phyloP scores from a whole-genome alignment of 1,140 invertebrate genomes.

The Drosophila bifasciata region DNA sequence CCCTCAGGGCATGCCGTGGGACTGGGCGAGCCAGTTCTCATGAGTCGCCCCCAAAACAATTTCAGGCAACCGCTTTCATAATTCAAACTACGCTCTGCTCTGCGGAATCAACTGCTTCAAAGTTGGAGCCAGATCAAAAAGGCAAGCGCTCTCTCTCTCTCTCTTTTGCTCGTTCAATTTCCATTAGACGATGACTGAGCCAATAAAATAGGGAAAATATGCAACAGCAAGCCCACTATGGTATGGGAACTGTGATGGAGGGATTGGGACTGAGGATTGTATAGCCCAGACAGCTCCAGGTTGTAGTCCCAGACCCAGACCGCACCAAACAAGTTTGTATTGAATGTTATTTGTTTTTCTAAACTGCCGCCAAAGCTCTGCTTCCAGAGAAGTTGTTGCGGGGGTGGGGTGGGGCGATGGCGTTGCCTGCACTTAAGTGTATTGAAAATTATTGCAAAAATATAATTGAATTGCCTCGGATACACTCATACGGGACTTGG shows the following conservation, averaged over 20 bases:
- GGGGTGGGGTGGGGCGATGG: background rate
- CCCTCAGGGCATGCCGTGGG: slow-evolving; percentile 10
- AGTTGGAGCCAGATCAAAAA: slow-evolving; percentile 48
- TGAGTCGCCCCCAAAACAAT: too few relatives aligned
- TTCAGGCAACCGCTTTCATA: slow-evolving; percentile 71
- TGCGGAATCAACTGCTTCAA: slow-evolving; percentile 30
- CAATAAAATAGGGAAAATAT: slow-evolving; percentile 77
- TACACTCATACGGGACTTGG: slow-evolving; percentile 39
- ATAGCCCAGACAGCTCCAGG: background rate
- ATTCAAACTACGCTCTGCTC: slow-evolving; percentile 53
- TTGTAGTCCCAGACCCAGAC: background rate
- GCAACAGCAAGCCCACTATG: slow-evolving; percentile 47
- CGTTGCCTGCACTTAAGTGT: slow-evolving; percentile 77
- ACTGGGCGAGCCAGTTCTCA: slow-evolving; percentile 1
- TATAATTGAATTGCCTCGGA: slow-evolving; percentile 77
- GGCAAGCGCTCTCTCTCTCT: slow-evolving; percentile 23
- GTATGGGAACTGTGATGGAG: slow-evolving; percentile 46
- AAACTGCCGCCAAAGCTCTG: slow-evolving; percentile 73
- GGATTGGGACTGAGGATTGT: background rate
- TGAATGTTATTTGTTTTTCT: slow-evolving; percentile 80
- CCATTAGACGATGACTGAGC: slow-evolving; percentile 61
- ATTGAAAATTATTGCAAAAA: slow-evolving; percentile 83
- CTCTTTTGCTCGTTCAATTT: slow-evolving; percentile 58
- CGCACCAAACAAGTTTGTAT: slow-evolving; percentile 35
- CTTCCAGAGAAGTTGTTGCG: slow-evolving; percentile 1